Evolutionary conservation across 1,140 invertebrate genomes (phyloP).

Genomic region (Sitobion miscanthi): DNA sequence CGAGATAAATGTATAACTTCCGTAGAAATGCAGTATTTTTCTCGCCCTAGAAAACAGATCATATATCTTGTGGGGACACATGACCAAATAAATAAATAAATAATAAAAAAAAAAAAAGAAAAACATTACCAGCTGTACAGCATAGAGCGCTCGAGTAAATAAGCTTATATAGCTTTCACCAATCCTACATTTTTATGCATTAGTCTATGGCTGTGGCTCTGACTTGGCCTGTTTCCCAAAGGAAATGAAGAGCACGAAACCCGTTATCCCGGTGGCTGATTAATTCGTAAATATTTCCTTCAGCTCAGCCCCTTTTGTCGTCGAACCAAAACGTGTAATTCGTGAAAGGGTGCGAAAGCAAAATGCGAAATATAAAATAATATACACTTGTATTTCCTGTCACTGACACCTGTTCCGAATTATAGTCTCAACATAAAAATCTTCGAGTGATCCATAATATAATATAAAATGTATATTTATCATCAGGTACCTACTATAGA

Average conservation of each 20-base stretch:
- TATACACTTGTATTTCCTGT: neutral
- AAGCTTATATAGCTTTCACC: slow-evolving; percentile 36
- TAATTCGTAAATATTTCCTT: slow-evolving; percentile 44
- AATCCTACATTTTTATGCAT: slow-evolving; percentile 42
- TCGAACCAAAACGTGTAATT: neutral
- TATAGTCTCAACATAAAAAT: neutral
- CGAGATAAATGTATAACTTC: neutral
- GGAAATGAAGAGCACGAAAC: slow-evolving; percentile 13
- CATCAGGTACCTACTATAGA: neutral
- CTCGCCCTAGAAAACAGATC: neutral
- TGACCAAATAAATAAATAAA: slow-evolving; percentile 33
- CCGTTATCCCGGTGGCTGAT: slow-evolving; percentile 1
- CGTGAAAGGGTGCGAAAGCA: neutral
- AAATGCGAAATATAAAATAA: neutral
- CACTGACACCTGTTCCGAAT: neutral
- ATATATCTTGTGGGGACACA: neutral
- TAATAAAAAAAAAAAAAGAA: neutral
- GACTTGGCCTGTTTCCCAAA: slow-evolving; percentile 34
- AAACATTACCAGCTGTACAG: neutral
- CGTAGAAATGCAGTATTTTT: neutral
- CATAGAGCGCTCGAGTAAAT: neutral
- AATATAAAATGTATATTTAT: neutral
- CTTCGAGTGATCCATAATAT: neutral
- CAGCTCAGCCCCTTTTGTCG: neutral
- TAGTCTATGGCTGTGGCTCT: slow-evolving; percentile 21